Base-by-base conservation (phyloP, 2,113 vertebrate genomes). In the Gasterosteus nipponicus region DNA sequence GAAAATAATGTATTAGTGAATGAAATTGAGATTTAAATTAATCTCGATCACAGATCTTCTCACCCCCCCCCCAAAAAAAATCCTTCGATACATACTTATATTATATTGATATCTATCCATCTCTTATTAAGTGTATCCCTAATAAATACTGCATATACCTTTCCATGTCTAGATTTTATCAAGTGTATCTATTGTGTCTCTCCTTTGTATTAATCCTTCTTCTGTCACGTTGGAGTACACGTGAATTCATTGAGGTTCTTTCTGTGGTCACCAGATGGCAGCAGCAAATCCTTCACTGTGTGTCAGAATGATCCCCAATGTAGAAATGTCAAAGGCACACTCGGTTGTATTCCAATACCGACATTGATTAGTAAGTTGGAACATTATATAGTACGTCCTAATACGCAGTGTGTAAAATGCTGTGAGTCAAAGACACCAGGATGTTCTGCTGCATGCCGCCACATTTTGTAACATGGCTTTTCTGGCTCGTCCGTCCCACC, bases 201-300 rank as follows among this genome's bases (percentile, higher is more conserved):
- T 41, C 19, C 16, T 47, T 47, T 10, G 7, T 18, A 19, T 49
- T 19, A 11, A 11, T 33, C 10, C 51, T 47, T 42, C 16, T 65
- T 29, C 31, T 29, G 18, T 62, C 10, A 57, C 3, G 7, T 44
- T 6, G 63, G 18, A 11, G 3, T n/a, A 41, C 7, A 60, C 35
- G 22, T 62, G 7, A 60, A 68, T 67, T n/a, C 0, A 64, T 3
- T 63, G 76, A 60, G 2, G 61, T 87, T 83, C 76, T 69, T 57
- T 57, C 19, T 81, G 51, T 63, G 46, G 33, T 71, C 91, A 90
- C 83, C 78, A 89, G 91, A 87, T 83, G 91, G 84, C 82, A 86
- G 78, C 80, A 86, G 58, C 2, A 62, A 60, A 53, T 64, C 68
- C 65, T 81, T 29, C 31, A 75, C 39, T 11, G 56, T 41, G 70